Conservation (phyloP, 2,888 invertebrate genomes). For the Chloroclystis v-ata region DNA sequence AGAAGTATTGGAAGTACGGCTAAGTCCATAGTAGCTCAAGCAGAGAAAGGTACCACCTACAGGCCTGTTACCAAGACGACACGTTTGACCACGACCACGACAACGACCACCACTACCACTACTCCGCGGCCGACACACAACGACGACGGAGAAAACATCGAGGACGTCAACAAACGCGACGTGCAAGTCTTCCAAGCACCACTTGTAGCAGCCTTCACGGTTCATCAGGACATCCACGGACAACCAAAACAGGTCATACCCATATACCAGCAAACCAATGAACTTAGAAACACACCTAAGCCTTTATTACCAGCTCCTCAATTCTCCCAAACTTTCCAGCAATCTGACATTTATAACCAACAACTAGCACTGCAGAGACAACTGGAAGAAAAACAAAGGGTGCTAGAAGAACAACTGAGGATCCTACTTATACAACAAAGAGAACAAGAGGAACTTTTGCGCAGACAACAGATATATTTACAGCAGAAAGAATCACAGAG, state of each 20-base stretch:
- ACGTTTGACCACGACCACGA: conserved; percentile 59
- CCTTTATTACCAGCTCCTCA: conserved; percentile 30
- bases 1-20: conserved; percentile 56
- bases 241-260: conserved; percentile 88
- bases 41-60: conserved; percentile 37
- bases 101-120: conserved; percentile 77
- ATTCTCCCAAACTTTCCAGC: conserved; percentile 25
- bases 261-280: conserved; percentile 76
- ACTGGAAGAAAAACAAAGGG: conserved; percentile 82
- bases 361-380: conserved; percentile 65
- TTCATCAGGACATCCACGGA: conserved; percentile 88
- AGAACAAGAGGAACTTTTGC: conserved; percentile 82
- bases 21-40: conserved; percentile 39
- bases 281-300: conserved; percentile 35
- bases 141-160: conserved; percentile 81
- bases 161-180: conserved; percentile 82
- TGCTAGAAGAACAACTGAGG: conserved; percentile 83
- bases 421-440: conserved; percentile 82
- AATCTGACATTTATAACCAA: conserved; percentile 54
- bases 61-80: conserved; percentile 35
- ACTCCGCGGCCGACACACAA: conserved; percentile 83
- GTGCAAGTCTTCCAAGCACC: conserved; percentile 91
- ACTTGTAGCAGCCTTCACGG: conserved; percentile 89
- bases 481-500: conserved; percentile 33
- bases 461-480: conserved; percentile 80